These are phyloP conservation scores for Athalia cordata DNA, from an alignment of 2,888 invertebrate species.

Conservation along the genomic window DNA sequence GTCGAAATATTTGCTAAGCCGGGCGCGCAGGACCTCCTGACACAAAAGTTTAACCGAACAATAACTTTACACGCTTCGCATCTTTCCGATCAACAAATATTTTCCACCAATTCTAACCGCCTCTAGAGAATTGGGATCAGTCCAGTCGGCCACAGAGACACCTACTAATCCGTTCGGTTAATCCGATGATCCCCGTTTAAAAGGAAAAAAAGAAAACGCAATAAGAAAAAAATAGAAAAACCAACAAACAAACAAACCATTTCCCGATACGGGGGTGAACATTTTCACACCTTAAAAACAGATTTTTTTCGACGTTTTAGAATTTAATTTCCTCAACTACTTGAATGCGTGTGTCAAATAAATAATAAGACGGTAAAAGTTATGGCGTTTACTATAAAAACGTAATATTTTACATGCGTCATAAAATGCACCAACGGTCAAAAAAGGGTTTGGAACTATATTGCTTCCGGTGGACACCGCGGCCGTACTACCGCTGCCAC, in stretches of 20 bases:
- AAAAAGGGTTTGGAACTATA: slow-evolving; percentile 16
- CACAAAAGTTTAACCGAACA: slow-evolving; percentile 30
- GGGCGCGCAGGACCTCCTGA: slow-evolving; percentile 9
- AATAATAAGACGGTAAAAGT: not conserved
- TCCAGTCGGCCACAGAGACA: not conserved
- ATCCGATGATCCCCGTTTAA: not conserved
- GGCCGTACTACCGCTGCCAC: not conserved
- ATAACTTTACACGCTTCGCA: slow-evolving; percentile 17
- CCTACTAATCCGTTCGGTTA: slow-evolving; percentile 4
- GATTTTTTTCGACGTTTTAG: too few relatives aligned
- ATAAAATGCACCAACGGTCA: slow-evolving; percentile 23
- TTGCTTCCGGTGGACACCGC: slow-evolving; percentile 17
- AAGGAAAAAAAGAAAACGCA: too few relatives aligned
- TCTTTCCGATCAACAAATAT: slow-evolving; percentile 32
- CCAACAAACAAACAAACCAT: too few relatives aligned
- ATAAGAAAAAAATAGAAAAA: too few relatives aligned
- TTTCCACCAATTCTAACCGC: slow-evolving; percentile 13
- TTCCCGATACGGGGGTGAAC: too few relatives aligned
- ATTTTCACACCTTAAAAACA: too few relatives aligned
- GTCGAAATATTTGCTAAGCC: slow-evolving; percentile 25
- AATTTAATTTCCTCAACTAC: too few relatives aligned
- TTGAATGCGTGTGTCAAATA: too few relatives aligned
- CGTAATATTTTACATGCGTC: slow-evolving; percentile 23
- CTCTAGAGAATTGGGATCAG: slow-evolving; percentile 3
- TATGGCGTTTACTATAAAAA: slow-evolving; percentile 14